Evolutionary conservation across 2,797 vertebrate species (phyloP), one percentile per base, ranked within the genome.

Genomic region (Chanos chanos): DNA sequence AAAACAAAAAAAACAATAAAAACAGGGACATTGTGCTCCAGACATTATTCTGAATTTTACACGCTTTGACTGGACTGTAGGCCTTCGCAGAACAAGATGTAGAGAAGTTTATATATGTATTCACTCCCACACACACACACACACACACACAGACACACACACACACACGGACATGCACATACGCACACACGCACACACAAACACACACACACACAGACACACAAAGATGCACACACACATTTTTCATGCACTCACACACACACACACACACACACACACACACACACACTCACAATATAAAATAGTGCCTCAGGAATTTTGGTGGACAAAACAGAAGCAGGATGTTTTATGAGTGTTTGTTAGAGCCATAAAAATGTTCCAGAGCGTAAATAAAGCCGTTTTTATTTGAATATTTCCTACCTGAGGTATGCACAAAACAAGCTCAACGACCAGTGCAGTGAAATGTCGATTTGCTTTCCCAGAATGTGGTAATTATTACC

Each of bases 291-390:
- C 34, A 34, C 33, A 34, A 24, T 51, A 54, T 58, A 41, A 70
- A 61, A 39, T 33, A 37, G 43, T 55, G 43, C 36, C 47, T 22
- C 8, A 10, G 28, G 28, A 47, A 54, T 61, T 55, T 56, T 3
- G 58, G 15, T n/a, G 19, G 27, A 43, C 33, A 49, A 53, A 49
- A 41, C 36, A 10, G 44, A 37, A 70, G 58, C 22, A 18, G 41
- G 7, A 6, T 30, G 19, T 37, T 70, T 60, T 12, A 50, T 6
- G n/a, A 16, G 44, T 59, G 40, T 68, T 67, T 59, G 48, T 36
- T 31, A 31, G 43, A 3, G 30, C 54, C 51, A 61, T 64, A 55
- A 68, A 64, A 64, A 50, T 68, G n/a, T 68, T 65, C 70, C 53
- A 64, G 50, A 36, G 51, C n/a, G n/a, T n/a, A n/a, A 57, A 51